Evolutionary conservation across 2,888 invertebrate species (phyloP).

Genomic region (Odontocolon sp.): DNA sequence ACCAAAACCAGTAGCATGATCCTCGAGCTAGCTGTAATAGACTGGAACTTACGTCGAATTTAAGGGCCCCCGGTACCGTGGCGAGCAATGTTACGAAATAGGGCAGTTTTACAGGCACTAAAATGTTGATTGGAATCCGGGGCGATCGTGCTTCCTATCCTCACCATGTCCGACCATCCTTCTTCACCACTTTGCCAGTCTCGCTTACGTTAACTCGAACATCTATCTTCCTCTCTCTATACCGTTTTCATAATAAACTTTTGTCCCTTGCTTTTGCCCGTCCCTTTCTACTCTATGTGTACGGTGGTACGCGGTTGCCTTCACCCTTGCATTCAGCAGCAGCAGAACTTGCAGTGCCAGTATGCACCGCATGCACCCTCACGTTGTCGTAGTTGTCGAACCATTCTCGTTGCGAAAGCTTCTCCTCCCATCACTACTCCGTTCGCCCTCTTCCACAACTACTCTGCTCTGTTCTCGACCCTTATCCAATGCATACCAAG

Average conservation of each 20-base stretch:
- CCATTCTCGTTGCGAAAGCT: conserved; percentile 15
- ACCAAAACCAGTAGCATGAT: conserved; percentile 4
- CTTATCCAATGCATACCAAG: conserved; percentile 9
- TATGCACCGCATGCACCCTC: conserved; percentile 16
- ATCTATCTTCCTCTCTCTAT: background rate
- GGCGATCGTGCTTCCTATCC: conserved; percentile 66
- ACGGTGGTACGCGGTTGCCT: conserved; percentile 42
- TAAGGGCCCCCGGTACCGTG: conserved; percentile 68
- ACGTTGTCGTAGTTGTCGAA: conserved; percentile 32
- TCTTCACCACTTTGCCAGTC: background rate
- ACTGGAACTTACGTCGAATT: conserved; percentile 70
- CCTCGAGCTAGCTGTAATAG: conserved; percentile 64
- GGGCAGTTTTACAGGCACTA: conserved; percentile 76
- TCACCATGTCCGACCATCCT: conserved; percentile 25
- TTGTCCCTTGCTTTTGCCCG: conserved; percentile 31
- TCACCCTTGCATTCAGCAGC: conserved; percentile 9
- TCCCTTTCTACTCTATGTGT: conserved; percentile 6
- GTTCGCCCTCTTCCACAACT: background rate
- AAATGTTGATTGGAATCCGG: conserved; percentile 77
- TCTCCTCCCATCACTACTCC: background rate
- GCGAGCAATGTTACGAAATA: conserved; percentile 73
- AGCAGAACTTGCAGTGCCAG: conserved; percentile 16
- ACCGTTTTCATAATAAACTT: conserved; percentile 54
- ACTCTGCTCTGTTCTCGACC: background rate
- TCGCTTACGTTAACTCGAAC: background rate